A percentile compares a stretch with the other conserved stretches of the same genome.
These are phyloP conservation scores for Gymnodraco acuticeps DNA, from an alignment of 2,797 vertebrate genomes.

Conservation along the genomic window DNA sequence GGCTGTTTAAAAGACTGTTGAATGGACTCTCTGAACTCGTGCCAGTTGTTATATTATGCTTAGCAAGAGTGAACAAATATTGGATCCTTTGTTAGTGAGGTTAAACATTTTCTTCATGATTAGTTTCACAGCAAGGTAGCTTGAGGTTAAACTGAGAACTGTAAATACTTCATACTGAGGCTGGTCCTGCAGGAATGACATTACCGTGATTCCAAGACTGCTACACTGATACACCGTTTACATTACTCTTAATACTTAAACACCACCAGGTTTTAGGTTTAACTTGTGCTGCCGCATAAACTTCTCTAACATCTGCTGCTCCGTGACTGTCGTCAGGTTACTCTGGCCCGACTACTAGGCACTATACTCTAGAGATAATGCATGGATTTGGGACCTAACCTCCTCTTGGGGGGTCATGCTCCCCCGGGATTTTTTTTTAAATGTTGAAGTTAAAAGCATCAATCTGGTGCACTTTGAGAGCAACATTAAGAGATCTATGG, in stretches of 20 bases:
- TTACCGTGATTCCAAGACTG: constrained; percentile 23
- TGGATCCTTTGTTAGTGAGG: constrained; percentile 54
- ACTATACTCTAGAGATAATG: neutral
- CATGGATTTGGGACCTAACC: too few species aligned
- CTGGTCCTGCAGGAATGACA: constrained; percentile 19
- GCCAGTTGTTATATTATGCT: constrained; percentile 67
- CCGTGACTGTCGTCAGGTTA: neutral
- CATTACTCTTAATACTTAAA: constrained; percentile 1
- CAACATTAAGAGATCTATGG: too few species aligned
- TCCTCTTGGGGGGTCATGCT: too few species aligned
- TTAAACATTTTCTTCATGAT: constrained; percentile 36
- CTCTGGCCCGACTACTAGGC: neutral
- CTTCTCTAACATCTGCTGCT: neutral
- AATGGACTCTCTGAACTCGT: constrained; percentile 61
- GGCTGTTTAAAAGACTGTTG: constrained; percentile 57
- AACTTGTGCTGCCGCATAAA: neutral
- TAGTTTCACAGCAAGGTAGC: constrained; percentile 16
- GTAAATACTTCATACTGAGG: constrained; percentile 18
- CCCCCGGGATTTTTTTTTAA: too few species aligned
- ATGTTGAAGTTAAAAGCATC: too few species aligned
- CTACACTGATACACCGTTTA: constrained; percentile 4
- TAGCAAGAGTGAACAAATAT: constrained; percentile 68
- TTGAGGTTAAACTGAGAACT: constrained; percentile 35
- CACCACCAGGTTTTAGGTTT: constrained; percentile 17
- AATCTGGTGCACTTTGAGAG: too few species aligned